Percentiles rank a stretch among this genome's conserved stretches.
phyloP scores from a whole-genome alignment of 2,113 vertebrate species.

The Brienomyrus longianalis region DNA sequence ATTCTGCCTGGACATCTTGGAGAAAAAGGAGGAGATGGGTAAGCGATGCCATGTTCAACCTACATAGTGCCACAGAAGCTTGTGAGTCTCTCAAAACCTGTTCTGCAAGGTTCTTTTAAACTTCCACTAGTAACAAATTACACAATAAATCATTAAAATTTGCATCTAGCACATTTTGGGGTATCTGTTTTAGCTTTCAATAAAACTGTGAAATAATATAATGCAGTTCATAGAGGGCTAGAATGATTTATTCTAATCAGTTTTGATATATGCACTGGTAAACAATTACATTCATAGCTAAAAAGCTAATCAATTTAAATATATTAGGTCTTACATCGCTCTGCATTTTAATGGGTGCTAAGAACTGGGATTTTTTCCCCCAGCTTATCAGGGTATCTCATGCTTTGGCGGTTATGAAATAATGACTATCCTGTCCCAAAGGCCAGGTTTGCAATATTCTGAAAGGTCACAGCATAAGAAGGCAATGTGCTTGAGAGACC shows the following conservation, averaged over 20 bases:
- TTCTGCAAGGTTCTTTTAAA: not conserved
- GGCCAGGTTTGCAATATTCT: not conserved
- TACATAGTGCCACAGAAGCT: not conserved
- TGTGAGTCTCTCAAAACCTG: not conserved
- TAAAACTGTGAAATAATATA: not conserved
- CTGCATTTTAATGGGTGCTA: not conserved
- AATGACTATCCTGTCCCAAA: not conserved
- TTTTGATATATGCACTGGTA: not conserved
- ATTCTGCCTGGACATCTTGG: not conserved
- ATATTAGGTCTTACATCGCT: not conserved
- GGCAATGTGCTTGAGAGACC: not conserved
- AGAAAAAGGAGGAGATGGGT: not conserved
- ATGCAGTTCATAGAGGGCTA: not conserved
- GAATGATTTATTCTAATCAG: not conserved
- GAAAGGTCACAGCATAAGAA: not conserved
- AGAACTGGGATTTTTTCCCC: not conserved
- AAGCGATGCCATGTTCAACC: not conserved
- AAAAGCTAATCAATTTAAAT: not conserved
- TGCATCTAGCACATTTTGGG: not conserved
- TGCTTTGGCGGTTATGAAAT: not conserved
- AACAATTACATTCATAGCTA: not conserved
- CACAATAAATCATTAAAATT: not conserved
- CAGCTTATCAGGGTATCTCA: not conserved
- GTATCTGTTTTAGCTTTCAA: not conserved
- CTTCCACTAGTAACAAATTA: not conserved